Evolutionary conservation across 2,113 vertebrate species (phyloP).

Genomic region (Proterorhinus semilunaris): DNA sequence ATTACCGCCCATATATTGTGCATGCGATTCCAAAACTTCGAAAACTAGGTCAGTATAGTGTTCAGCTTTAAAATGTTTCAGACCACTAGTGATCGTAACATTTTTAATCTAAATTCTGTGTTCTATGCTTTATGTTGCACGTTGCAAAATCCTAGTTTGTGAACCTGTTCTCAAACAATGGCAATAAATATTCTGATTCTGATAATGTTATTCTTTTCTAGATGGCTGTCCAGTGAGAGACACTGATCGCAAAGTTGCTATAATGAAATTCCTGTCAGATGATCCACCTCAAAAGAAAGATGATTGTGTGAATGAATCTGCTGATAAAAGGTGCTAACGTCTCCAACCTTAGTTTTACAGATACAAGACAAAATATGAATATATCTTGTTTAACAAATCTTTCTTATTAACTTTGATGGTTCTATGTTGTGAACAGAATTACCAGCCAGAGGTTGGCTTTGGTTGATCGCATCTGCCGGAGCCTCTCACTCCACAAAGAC

Average conservation of each 20-base stretch:
- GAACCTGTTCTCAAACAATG: no score
- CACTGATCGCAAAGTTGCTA: conserved; percentile 73
- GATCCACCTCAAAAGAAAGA: conserved; percentile 39
- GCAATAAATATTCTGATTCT: no score
- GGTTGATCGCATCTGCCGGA: conserved; percentile 66
- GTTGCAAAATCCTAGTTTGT: no score
- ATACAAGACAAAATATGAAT: no score
- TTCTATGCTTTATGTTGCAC: neutral
- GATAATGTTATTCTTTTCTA: conserved; percentile 35
- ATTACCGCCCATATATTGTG: conserved; percentile 77
- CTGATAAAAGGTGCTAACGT: conserved; percentile 45
- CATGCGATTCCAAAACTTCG: conserved; percentile 75
- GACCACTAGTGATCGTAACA: neutral
- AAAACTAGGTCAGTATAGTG: conserved; percentile 68
- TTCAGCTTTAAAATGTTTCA: neutral
- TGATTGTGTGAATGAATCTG: conserved; percentile 18
- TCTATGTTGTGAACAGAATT: conserved; percentile 54
- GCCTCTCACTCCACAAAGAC: conserved; percentile 62
- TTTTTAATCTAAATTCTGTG: no score
- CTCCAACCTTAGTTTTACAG: neutral
- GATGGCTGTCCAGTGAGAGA: conserved; percentile 76
- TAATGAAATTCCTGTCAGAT: conserved; percentile 74
- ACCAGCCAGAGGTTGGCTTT: conserved; percentile 55
- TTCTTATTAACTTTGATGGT: neutral
- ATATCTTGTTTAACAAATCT: neutral